Evolutionary conservation across 2,797 vertebrate species (phyloP), one percentile per base, ranked within the genome.

Genomic region (Alexandromys oeconomus): DNA sequence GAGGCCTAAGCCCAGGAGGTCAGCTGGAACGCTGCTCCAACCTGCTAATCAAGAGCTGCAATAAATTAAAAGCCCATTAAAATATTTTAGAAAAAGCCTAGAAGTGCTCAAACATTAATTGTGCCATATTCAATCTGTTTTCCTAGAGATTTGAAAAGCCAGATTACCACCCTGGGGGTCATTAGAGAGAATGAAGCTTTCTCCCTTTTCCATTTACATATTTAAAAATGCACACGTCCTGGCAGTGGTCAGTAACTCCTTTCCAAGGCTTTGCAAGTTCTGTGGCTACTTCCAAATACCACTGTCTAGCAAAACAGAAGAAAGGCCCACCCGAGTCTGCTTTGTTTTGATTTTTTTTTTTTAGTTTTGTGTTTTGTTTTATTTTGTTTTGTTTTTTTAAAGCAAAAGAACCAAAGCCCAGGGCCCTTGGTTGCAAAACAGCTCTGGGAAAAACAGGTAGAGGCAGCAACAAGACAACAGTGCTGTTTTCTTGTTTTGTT

Each of bases 41-140:
- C 96, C 98, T 96, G 84, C 91, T 89, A 97, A 98, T 98, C 97
- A 97, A 97, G 97, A 43, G 0, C 65, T 96, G 93, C 97, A 98
- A 98, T 98, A 98, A 98, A 98, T 98, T 98, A 98, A 98, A 98
- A 98, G 91, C 92, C 93, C 98, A 98, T 94, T 98, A 98, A 98
- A 98, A 97, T 98, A 98, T 98, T 98, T 98, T 97, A 97, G 97
- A 95, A 98, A 98, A 98, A 98, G 97, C 97, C 96, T 98, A 96
- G 97, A 98, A 98, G 97, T 98, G 96, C 97, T 97, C 93, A 98
- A 97, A 97, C 98, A 98, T 98, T 98, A 98, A 98, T 97, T 98
- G 98, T 98, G 97, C 98, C 95, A 98, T 97, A 98, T 97, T 98
- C 98, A 98, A 98, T 98, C 98, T 98, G 98, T 98, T 97, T 98